Base-by-base conservation (phyloP, 2,113 vertebrate genomes). In the Anolis sagrei region DNA sequence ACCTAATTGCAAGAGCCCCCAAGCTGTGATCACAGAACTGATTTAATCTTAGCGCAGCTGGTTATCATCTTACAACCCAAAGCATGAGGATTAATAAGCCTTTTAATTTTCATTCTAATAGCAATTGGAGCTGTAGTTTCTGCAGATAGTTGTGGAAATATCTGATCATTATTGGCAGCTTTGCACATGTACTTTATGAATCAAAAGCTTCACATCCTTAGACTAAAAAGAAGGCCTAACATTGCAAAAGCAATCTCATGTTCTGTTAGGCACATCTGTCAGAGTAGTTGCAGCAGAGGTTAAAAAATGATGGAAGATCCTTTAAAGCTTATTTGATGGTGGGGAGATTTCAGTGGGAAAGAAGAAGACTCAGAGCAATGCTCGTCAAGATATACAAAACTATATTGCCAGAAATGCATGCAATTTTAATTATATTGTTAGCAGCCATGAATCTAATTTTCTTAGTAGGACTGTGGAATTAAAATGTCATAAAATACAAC, bases 21-120 rank as follows among this genome's bases (percentile, higher is more conserved):
- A 58, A 49, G 79, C 68, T 79, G 82, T 66, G 78, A 54, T 39
- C 76, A 75, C 14, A 19, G 72, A 89, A 39, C 69, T 58, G 69
- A 79, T 90, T 82, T 87, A 54, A 78, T 73, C 58, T 68, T 77
- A 32, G 79, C 74, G 2, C 73, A 87, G 78, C 58, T 77, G 78
- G 85, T 61, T 80, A 76, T 87, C 66, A 49, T 58, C 29, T 82
- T 82, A 72, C 66, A 76, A 82, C 74, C 68, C 74, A 74, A 84
- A 81, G 79, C 78, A 76, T 78, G 74, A 82, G 73, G 66, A 85
- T 85, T 84, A 83, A 73, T 80, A 87, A 70, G 72, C 54, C 81
- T 89, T 89, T 80, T 66, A 84, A 82, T 89, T 80, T 82, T 78
- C 78, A 84, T 74, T 73, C 78, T 48, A 82, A 61, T 39, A 81